Conservation (phyloP, 2,797 vertebrate genomes). For the Geotrypetes seraphini region DNA sequence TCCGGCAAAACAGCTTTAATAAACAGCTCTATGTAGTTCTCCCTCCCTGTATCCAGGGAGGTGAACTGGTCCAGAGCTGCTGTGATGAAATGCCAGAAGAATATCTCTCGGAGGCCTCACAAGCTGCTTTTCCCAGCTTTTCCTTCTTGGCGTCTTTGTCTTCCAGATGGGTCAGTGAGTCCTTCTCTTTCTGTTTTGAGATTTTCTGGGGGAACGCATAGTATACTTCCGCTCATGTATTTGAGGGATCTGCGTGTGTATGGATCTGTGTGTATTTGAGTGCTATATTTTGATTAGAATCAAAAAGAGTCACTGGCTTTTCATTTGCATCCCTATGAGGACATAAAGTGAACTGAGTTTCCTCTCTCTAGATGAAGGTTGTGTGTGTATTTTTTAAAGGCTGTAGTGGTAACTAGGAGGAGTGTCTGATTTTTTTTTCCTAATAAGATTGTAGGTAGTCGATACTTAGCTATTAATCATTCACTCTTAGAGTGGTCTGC, state of each 20-base stretch:
- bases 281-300: constrained; percentile 26
- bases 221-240: no score
- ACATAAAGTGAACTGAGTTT: constrained; percentile 28
- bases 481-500: constrained; percentile 33
- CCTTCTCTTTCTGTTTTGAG: constrained; percentile 54
- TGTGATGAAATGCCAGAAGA: constrained; percentile 74
- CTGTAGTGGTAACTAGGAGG: constrained; percentile 22
- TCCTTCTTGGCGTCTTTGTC: constrained; percentile 68
- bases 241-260: constrained; percentile 28
- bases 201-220: constrained; percentile 46
- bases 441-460: constrained; percentile 31
- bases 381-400: constrained; percentile 38
- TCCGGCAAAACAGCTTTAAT: constrained; percentile 70
- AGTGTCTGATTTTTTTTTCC: constrained; percentile 12
- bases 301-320: constrained; percentile 40
- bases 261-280: constrained; percentile 26
- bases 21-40: constrained; percentile 76
- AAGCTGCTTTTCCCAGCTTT: constrained; percentile 67
- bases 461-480: constrained; percentile 30
- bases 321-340: constrained; percentile 54
- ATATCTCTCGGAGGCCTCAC: constrained; percentile 69
- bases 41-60: constrained; percentile 61
- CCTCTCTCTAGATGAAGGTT: constrained; percentile 30
- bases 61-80: constrained; percentile 64
- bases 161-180: constrained; percentile 75